Evolutionary conservation across 1,140 invertebrate species (phyloP), one percentile per base, ranked within the genome.

Genomic region (Mizuhopecten yessoensis): DNA sequence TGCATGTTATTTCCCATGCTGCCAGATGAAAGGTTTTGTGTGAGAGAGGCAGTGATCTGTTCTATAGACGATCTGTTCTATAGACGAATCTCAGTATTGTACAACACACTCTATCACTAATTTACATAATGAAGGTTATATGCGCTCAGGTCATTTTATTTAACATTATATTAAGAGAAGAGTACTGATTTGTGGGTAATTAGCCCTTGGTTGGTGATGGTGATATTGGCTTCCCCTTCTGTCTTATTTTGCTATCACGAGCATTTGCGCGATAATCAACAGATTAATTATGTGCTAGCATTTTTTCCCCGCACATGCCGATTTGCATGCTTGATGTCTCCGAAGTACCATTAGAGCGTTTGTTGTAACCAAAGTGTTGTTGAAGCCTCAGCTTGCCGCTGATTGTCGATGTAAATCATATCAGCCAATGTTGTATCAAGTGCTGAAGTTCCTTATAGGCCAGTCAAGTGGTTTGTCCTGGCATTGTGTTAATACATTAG

Each of bases 321-420:
- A 75, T 75, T 75, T n/a, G 57, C 57, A n/a, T 75, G 57, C 57
- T n/a, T 75, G 23, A 75, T 75, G 57, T 75, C 57, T 75, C 57
- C 57, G 11, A 75, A 75, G 57, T 75, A 75, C 20, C 57, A 75
- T 75, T 75, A 75, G 57, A 75, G 57, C n/a, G 20, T 75, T 75
- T n/a, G n/a, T 75, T 75, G 57, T 75, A 75, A 75, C 23, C 57
- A 5, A 13, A 75, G 57, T 29, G 57, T 29, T 75, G 57, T 75
- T 29, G 57, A 75, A 75, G 57, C n/a, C 57, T 75, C 17, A 10
- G 45, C 45, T 49, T 15, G n/a, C 57, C 23, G 17, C 57, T 75
- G 57, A 75, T 75, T 29, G n/a, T 75, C n/a, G 57, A 29, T 75
- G 57, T 75, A 75, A 75, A 75, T 75, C n/a, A 75, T 75, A 75